These are phyloP conservation scores for Leptinotarsa tumamoca DNA, from an alignment of 2,888 invertebrate species.

Conservation along the genomic window DNA sequence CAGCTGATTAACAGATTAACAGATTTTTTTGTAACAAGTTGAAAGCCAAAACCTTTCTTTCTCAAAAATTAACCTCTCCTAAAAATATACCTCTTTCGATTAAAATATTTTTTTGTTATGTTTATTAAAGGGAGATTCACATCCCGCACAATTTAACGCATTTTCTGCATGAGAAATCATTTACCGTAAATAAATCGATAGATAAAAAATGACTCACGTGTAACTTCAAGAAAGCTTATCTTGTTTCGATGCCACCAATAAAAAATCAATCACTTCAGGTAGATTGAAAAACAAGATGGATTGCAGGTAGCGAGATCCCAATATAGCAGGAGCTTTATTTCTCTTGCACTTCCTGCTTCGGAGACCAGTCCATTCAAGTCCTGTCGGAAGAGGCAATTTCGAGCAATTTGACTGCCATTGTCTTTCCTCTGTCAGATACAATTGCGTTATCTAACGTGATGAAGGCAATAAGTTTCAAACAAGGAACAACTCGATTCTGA, in stretches of 20 bases:
- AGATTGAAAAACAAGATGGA: constrained; percentile 24
- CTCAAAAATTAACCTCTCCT: too few species aligned
- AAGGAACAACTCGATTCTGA: background rate
- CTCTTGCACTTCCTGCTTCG: constrained; percentile 1
- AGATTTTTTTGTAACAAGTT: too few species aligned
- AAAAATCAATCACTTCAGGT: constrained; percentile 20
- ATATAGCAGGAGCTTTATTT: constrained; percentile 15
- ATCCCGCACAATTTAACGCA: background rate
- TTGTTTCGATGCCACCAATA: constrained; percentile 1
- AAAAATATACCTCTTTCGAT: too few species aligned
- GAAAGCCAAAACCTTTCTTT: too few species aligned
- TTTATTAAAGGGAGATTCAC: too few species aligned
- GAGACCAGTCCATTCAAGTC: background rate
- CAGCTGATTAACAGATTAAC: too few species aligned
- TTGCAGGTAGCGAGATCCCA: constrained; percentile 12
- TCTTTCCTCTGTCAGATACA: background rate
- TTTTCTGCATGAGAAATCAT: background rate
- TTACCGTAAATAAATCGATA: background rate
- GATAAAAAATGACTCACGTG: constrained; percentile 1
- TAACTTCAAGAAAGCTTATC: constrained; percentile 6
- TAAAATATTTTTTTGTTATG: too few species aligned
- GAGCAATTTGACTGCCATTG: constrained; percentile 9
- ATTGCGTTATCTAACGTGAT: background rate
- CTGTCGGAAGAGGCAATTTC: constrained; percentile 8
- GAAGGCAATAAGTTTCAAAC: background rate